Conservation (phyloP, 2,888 invertebrate genomes). For the Argynnis bischoffii region DNA sequence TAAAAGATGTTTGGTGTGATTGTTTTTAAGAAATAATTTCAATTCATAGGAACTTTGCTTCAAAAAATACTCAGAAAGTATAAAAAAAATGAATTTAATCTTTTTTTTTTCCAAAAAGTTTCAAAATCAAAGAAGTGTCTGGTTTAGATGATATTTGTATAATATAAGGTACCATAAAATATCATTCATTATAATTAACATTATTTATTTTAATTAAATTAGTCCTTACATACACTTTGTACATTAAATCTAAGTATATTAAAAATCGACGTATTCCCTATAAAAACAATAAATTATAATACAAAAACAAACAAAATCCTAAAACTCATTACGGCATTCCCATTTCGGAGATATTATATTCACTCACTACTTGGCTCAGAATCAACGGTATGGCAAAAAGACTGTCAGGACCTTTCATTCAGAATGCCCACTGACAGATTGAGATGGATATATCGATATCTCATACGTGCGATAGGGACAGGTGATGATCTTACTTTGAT, state of each 20-base stretch:
- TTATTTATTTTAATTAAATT: too few relatives aligned
- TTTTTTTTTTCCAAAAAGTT: too few relatives aligned
- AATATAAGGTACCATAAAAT: too few relatives aligned
- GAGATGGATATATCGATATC: constrained; percentile 52
- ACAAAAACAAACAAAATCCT: constrained; percentile 20
- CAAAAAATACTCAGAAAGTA: too few relatives aligned
- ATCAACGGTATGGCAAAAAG: constrained; percentile 74
- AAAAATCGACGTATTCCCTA: constrained; percentile 2
- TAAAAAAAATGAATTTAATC: too few relatives aligned
- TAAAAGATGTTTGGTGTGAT: too few relatives aligned
- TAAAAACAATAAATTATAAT: background rate
- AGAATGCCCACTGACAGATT: constrained; percentile 63
- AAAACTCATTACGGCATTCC: constrained; percentile 34
- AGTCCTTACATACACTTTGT: background rate
- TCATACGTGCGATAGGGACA: constrained; percentile 48
- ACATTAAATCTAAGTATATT: background rate
- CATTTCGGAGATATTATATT: constrained; percentile 55
- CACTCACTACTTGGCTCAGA: constrained; percentile 71
- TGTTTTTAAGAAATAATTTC: too few relatives aligned
- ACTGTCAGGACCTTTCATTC: constrained; percentile 74
- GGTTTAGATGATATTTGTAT: too few relatives aligned
- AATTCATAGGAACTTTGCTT: too few relatives aligned
- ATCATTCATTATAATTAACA: too few relatives aligned
- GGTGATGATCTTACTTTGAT: constrained; percentile 60
- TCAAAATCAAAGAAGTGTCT: too few relatives aligned